phyloP scores from a whole-genome alignment of 2,113 vertebrate species.

The Tretioscincus oriximinensis region DNA sequence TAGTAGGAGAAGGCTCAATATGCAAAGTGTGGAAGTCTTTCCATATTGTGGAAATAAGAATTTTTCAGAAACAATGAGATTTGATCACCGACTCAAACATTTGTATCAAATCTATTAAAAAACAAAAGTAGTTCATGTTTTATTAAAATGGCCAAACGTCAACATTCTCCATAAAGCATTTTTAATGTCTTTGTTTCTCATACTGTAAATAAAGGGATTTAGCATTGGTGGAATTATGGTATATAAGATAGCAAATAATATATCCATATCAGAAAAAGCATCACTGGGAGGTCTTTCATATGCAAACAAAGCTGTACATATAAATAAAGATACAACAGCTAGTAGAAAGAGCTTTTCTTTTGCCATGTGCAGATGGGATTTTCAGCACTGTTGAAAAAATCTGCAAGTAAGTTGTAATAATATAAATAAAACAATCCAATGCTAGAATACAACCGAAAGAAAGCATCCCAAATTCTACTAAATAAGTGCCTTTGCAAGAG shows the following conservation, averaged over 20 bases:
- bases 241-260: neutral
- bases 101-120: too few relatives aligned
- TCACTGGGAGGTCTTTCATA: neutral
- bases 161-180: neutral
- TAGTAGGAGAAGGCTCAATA: too few relatives aligned
- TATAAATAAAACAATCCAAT: neutral
- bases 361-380: neutral
- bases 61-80: too few relatives aligned
- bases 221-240: neutral
- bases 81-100: too few relatives aligned
- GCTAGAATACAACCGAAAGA: neutral
- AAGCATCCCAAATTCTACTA: neutral
- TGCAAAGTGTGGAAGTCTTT: too few relatives aligned
- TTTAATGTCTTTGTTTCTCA: constrained; percentile 18
- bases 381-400: neutral
- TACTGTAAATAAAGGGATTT: constrained; percentile 28
- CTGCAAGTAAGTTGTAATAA: neutral
- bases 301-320: neutral
- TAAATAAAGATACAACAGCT: neutral
- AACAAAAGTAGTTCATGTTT: neutral
- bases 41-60: too few relatives aligned
- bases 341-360: constrained; percentile 22
- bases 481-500: neutral
- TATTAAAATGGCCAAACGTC: neutral
- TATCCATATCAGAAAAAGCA: neutral